Conservation (phyloP, 2,797 vertebrate species). For the Podarcis lilfordi region DNA sequence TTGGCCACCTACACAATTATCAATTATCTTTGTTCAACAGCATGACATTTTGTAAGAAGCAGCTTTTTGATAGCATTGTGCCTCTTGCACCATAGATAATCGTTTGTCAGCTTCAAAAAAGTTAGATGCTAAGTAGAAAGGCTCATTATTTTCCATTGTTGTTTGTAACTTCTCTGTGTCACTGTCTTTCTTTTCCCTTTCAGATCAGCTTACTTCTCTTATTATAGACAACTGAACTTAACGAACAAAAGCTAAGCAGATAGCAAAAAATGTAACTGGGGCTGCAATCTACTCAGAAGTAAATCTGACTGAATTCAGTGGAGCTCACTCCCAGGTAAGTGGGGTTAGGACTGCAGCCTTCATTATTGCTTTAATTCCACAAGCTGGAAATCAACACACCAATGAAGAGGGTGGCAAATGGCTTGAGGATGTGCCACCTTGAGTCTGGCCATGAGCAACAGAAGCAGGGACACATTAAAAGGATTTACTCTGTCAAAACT, state of each 20-base stretch:
- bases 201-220: neutral
- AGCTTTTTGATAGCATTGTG: neutral
- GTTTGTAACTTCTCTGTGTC: slow-evolving; percentile 12
- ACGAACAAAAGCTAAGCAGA: neutral
- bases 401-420: too few species aligned
- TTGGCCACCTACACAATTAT: slow-evolving; percentile 20
- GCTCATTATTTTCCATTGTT: neutral
- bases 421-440: neutral
- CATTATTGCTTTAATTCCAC: neutral
- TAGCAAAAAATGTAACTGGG: neutral
- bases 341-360: neutral
- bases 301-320: too few species aligned
- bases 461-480: neutral
- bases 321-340: too few species aligned
- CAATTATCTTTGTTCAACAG: slow-evolving; percentile 18
- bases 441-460: neutral
- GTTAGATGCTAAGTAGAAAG: neutral
- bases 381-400: neutral
- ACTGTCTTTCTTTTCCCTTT: neutral
- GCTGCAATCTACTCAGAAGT: too few species aligned
- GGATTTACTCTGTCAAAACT: neutral
- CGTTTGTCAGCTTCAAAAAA: slow-evolving; percentile 6
- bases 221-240: neutral
- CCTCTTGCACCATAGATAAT: neutral
- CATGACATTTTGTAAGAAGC: slow-evolving; percentile 1